Evolutionary conservation across 2,113 vertebrate genomes (phyloP).

Genomic region (Terrapene triunguis): DNA sequence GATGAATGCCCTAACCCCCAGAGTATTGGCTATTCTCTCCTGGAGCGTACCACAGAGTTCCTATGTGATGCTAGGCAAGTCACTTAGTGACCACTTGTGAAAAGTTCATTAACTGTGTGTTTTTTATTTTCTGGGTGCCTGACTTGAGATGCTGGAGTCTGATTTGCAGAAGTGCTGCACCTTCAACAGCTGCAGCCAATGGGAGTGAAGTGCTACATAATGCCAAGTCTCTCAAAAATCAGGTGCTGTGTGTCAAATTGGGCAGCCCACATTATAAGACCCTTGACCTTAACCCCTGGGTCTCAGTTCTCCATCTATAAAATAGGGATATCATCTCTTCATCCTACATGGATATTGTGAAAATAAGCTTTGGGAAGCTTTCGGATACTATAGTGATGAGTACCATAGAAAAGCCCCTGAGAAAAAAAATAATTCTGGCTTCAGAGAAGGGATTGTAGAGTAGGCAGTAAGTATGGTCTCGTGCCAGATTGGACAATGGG

Average conservation of each 20-base stretch:
- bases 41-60: background rate
- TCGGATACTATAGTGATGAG: accelerated
- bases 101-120: background rate
- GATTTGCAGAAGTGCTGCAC: accelerated
- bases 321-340: background rate
- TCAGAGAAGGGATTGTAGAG: background rate
- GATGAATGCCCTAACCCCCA: background rate
- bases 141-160: background rate
- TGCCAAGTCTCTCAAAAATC: background rate
- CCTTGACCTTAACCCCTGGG: accelerated
- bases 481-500: background rate
- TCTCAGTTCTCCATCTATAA: background rate
- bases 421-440: background rate
- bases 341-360: background rate
- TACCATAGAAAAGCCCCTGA: background rate
- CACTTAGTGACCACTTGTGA: background rate
- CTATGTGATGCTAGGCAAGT: background rate
- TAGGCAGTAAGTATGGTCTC: background rate
- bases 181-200: accelerated
- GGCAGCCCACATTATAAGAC: background rate
- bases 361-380: background rate
- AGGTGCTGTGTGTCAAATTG: background rate
- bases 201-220: background rate
- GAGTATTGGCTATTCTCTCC: background rate
- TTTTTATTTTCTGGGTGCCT: no score